Evolutionary conservation across 2,888 invertebrate genomes (phyloP), one percentile per base, ranked within the genome.

Genomic region (Choreutis nemorana): DNA sequence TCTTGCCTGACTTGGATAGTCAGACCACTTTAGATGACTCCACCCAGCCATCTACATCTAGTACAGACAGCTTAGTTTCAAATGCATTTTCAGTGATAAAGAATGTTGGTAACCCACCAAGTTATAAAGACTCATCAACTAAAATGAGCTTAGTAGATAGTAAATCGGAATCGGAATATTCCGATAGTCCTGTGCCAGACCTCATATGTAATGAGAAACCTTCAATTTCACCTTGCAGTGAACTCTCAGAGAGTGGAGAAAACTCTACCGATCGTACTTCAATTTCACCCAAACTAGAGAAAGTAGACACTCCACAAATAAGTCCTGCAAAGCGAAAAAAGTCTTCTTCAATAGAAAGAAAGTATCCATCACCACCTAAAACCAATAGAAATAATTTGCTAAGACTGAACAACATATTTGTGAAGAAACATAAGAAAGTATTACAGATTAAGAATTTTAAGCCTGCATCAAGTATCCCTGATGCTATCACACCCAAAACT

Each of bases 181-280:
- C 72, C 20, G 77, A 78, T 34, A 73, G 73, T 37, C 67, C 72
- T 14, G 66, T 80, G 23, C 79, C 78, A 29, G 80, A 80, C 45
- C 55, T 80, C 37, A 79, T 75, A 36, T 80, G 79, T 44, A 80
- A 79, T 45, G 80, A 80, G 44, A 79, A 80, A 36, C 73, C 78
- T 24, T 77, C 78, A 16, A 71, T 78, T 47, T 79, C 80, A 14
- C 78, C 79, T 2, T 75, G 75, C 45, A 78, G 79, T 48, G 79
- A 79, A 41, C 44, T 79, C 30, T 77, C 77, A 2, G 79, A 78
- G 43, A 58, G 56, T 37, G 67, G 71, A 3, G 77, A 77, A n/a
- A 73, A 67, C 41, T 70, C 70, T 4, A 63, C 50, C 13, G 75
- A 75, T 35, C 58, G 39, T 30, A 43, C 51, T 14, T 44, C 54